Evolutionary conservation across 2,797 vertebrate genomes (phyloP).

Genomic region (Aselliscus stoliczkanus): DNA sequence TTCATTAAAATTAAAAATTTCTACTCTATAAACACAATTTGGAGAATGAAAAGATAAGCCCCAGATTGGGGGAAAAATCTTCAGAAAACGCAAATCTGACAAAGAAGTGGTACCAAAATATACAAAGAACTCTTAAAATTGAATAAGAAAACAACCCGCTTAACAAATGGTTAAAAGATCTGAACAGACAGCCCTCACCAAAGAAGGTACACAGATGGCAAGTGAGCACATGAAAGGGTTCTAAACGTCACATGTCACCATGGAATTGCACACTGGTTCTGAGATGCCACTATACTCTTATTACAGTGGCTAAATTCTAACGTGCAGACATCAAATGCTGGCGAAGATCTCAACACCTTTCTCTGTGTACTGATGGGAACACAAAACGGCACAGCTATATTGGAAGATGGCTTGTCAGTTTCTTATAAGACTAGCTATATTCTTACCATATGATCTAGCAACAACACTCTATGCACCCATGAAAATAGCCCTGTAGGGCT

Average conservation of each 20-base stretch:
- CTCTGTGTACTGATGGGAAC: neutral
- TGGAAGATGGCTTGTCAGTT: neutral
- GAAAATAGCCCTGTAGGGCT: neutral
- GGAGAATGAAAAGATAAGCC: neutral
- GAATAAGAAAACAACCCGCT: neutral
- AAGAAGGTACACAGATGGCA: neutral
- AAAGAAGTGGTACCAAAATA: neutral
- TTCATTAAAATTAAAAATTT: neutral
- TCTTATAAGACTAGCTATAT: neutral
- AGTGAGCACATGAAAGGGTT: neutral
- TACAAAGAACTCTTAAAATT: neutral
- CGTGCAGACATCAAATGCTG: neutral
- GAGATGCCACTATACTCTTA: neutral
- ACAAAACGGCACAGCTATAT: neutral
- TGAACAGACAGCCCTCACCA: neutral
- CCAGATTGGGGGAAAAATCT: neutral
- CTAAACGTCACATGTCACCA: neutral
- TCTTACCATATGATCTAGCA: neutral
- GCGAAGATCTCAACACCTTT: neutral
- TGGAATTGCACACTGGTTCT: neutral
- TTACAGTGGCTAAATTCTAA: neutral
- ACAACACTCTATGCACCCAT: neutral
- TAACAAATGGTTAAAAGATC: neutral
- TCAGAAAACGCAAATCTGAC: neutral
- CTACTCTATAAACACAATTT: neutral